A percentile compares a stretch with the other conserved stretches of the same genome.
These are phyloP conservation scores for Halocynthia aurantium DNA, from an alignment of 23 tunicate genomes.

Conservation along the genomic window DNA sequence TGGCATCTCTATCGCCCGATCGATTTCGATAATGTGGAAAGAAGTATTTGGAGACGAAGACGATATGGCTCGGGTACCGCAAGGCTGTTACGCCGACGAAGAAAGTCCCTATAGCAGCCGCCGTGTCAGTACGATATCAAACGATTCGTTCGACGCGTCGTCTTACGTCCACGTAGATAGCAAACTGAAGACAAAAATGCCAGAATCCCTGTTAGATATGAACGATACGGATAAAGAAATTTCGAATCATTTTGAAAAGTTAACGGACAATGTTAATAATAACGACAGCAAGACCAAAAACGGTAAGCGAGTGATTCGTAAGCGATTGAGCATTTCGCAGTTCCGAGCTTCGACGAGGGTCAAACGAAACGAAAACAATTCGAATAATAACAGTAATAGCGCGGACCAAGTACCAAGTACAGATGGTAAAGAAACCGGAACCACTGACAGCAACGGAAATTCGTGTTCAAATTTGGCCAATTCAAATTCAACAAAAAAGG, in stretches of 20 bases:
- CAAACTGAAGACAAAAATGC: conserved; percentile 41
- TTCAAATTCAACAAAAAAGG: conserved; percentile 6
- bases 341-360: neutral
- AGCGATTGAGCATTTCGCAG: conserved; percentile 14
- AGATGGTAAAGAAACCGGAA: neutral
- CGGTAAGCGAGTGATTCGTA: conserved; percentile 16
- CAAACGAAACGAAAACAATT: neutral
- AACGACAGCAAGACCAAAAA: conserved; percentile 16
- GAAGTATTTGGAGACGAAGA: conserved; percentile 6
- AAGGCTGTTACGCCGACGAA: conserved; percentile 9
- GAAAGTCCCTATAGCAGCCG: neutral
- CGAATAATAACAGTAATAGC: conserved; percentile 18
- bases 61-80: neutral
- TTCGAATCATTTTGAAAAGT: conserved; percentile 15
- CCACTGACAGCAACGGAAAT: neutral
- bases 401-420: neutral
- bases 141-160: conserved; percentile 27
- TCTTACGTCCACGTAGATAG: conserved; percentile 31
- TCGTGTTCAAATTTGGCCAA: conserved; percentile 11
- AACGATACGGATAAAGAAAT: conserved; percentile 12
- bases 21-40: conserved; percentile 12
- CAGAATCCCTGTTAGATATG: conserved; percentile 20
- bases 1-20: no score
- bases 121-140: conserved; percentile 27
- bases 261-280: neutral